phyloP scores from a whole-genome alignment of 2,113 vertebrate genomes.

The Lethenteron reissneri region DNA sequence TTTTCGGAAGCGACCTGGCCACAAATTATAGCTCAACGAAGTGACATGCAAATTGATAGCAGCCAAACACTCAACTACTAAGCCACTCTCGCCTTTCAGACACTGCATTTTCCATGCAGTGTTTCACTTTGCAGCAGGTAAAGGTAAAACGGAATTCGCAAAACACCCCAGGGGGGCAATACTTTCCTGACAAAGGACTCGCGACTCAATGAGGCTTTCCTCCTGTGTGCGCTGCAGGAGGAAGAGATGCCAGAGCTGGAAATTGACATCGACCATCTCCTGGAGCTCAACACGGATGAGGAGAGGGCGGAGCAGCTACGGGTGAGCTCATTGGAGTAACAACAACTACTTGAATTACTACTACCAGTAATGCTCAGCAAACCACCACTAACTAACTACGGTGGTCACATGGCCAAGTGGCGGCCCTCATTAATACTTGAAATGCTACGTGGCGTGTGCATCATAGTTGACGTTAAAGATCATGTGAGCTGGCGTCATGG shows the following conservation, averaged over 20 bases:
- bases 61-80: too few relatives aligned
- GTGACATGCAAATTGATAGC: too few relatives aligned
- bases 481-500: too few relatives aligned
- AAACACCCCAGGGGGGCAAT: too few relatives aligned
- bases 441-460: background rate
- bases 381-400: background rate
- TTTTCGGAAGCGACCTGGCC: too few relatives aligned
- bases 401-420: background rate
- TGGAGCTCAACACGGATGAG: slow-evolving; percentile 2
- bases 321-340: background rate
- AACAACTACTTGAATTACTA: background rate
- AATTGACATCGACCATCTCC: background rate
- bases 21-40: too few relatives aligned
- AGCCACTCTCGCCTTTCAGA: too few relatives aligned
- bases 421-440: background rate
- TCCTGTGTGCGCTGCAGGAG: background rate
- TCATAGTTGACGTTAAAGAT: background rate
- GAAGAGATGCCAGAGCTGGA: slow-evolving; percentile 5
- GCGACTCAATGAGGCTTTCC: too few relatives aligned
- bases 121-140: too few relatives aligned
- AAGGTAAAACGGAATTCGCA: too few relatives aligned
- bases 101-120: too few relatives aligned
- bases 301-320: background rate
- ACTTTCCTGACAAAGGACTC: too few relatives aligned
- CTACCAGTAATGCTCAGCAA: background rate